phyloP scores from a whole-genome alignment of 2,797 vertebrate species.

The Gastrophryne carolinensis region DNA sequence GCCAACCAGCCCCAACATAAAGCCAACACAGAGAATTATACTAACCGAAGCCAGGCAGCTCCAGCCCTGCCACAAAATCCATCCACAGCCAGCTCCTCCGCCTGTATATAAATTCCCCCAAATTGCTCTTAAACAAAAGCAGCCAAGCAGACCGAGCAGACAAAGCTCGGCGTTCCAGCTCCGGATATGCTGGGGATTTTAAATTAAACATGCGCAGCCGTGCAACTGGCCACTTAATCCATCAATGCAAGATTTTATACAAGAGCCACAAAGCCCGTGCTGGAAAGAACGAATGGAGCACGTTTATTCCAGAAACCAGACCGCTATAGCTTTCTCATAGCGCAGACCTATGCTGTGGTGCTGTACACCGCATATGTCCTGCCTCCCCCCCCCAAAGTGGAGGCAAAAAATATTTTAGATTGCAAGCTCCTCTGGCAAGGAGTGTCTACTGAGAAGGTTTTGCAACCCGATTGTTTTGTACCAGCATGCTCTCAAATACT shows the following conservation, averaged over 20 bases:
- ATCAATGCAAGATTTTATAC: not conserved
- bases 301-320: too few relatives aligned
- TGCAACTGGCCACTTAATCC: not conserved
- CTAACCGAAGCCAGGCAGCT: not conserved
- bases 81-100: not conserved
- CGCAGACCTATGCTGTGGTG: too few relatives aligned
- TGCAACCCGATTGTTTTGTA: too few relatives aligned
- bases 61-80: not conserved
- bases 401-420: too few relatives aligned
- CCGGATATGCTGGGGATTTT: not conserved
- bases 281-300: too few relatives aligned
- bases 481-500: too few relatives aligned
- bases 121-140: not conserved
- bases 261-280: too few relatives aligned
- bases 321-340: too few relatives aligned
- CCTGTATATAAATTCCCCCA: not conserved
- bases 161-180: not conserved
- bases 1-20: not conserved
- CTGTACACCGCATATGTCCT: too few relatives aligned
- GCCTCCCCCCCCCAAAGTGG: too few relatives aligned
- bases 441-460: too few relatives aligned
- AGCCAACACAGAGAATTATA: not conserved
- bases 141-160: not conserved
- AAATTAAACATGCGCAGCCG: constrained; percentile 2
- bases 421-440: too few relatives aligned